Base-by-base conservation (phyloP, 1,140 invertebrate genomes). In the Drosophila sucinea region DNA sequence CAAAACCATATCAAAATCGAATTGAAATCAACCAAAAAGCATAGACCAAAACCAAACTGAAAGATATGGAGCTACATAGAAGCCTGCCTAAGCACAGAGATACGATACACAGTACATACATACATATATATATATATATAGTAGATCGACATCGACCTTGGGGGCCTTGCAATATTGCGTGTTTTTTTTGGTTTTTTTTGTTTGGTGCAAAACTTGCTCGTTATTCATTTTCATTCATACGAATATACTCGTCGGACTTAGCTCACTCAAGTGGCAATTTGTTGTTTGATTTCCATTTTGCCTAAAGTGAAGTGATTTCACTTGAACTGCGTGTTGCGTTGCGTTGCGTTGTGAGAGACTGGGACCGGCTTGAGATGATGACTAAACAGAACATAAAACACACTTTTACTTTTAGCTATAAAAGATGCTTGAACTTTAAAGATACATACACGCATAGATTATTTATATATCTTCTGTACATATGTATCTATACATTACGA, bases 361-460 rank as follows among this genome's bases (percentile, higher is more conserved):
- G 44, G 23, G 44, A 51, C 23, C 44, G 44, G 44, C 44, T 51
- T 51, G 23, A 51, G 23, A 51, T 65, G 40, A 74, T 85, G 82
- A 85, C 75, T 86, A 79, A 78, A 68, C 82, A 81, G 55, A 81
- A 78, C 60, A 30, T 44, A 33, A 25, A 23, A 67, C 40, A 57
- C 55, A 86, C 82, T 86, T 86, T 86, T 86, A 87, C 82, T 86
- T 86, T 87, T 68, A 60, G 58, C 66, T 61, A 32, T 51, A 51
- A 51, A 55, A 56, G 47, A 40, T 10, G 68, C 70, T 68, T 70
- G 75, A 81, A 85, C 74, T 75, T 68, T 72, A 66, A 68, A 56
- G 38, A 32, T 25, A 58, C 41, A 55, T 10, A 38, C 11, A 38
- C 35, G 35, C 35, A 38, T 38, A 38, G 35, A 38, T 58, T 41